Evolutionary conservation across 2,113 vertebrate species (phyloP).

Genomic region (Scolopax mira): DNA sequence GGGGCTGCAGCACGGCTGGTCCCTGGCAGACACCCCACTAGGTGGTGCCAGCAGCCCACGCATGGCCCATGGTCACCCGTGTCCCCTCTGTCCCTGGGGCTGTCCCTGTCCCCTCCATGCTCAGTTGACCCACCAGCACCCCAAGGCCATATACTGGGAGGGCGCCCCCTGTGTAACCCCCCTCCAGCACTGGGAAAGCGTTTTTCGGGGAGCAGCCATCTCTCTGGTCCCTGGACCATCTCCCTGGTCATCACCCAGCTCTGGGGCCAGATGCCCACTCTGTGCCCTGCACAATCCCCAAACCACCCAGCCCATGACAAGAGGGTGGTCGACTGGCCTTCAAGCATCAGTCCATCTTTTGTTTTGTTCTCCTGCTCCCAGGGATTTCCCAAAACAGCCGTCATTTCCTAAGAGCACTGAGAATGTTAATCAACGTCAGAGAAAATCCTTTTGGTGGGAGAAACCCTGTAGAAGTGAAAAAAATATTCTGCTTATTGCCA

Average conservation of each 20-base stretch:
- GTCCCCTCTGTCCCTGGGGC: not conserved
- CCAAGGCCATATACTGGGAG: not conserved
- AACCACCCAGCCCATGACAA: rapidly evolving
- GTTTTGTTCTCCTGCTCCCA: no score
- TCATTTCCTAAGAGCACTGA: not conserved
- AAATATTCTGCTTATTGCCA: not conserved
- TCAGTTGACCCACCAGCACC: not conserved
- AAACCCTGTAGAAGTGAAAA: not conserved
- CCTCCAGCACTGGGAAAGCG: not conserved
- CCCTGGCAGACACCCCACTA: not conserved
- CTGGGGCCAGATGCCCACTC: not conserved
- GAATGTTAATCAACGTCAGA: not conserved
- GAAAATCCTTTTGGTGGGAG: not conserved
- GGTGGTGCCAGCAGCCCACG: slow-evolving; percentile 28
- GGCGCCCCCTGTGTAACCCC: rapidly evolving
- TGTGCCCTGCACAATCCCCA: not conserved
- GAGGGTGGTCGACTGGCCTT: not conserved
- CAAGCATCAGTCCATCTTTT: not conserved
- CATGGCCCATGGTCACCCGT: not conserved
- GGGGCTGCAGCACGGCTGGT: not conserved
- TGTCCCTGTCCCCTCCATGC: not conserved
- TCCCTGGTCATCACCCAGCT: not conserved
- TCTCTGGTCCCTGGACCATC: not conserved
- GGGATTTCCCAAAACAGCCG: not conserved
- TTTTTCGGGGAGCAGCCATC: not conserved